These are phyloP conservation scores for Takifugu flavidus DNA, from an alignment of 2,113 vertebrate genomes.

Conservation along the genomic window DNA sequence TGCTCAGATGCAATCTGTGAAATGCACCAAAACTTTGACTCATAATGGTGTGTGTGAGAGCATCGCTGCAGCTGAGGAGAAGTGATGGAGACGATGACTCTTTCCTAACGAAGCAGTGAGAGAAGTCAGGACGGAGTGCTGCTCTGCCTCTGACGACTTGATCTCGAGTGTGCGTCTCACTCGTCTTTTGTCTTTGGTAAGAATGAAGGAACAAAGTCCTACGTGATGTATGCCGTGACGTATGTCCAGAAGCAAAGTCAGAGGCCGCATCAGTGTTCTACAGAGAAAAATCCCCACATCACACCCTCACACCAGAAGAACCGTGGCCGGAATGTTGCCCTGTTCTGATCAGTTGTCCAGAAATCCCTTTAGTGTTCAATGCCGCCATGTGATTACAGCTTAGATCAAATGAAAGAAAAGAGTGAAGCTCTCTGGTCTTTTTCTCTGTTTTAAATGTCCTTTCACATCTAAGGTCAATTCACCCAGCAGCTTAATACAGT, in stretches of 20 bases:
- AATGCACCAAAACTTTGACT: conserved; percentile 18
- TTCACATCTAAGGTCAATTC: conserved; percentile 4
- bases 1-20: conserved; percentile 18
- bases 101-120: conserved; percentile 13
- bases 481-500: conserved; percentile 1
- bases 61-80: conserved; percentile 33
- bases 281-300: background rate
- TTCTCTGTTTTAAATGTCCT: conserved; percentile 1
- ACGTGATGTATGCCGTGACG: background rate
- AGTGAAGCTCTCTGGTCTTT: background rate
- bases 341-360: background rate
- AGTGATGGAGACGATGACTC: conserved; percentile 24
- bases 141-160: conserved; percentile 1
- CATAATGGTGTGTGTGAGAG: conserved; percentile 58
- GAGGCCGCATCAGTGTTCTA: background rate
- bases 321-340: too few relatives aligned
- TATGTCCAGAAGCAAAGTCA: conserved; percentile 10
- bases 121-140: conserved; percentile 18
- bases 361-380: background rate
- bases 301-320: background rate
- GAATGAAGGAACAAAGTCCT: background rate
- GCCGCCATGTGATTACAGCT: background rate
- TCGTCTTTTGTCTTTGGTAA: conserved; percentile 6
- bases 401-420: conserved; percentile 7
- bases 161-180: background rate